A percentile compares a stretch with the other conserved stretches of the same genome.
Evolutionary conservation across 2,113 vertebrate genomes (phyloP).

Genomic region (Urocolius indicus): DNA sequence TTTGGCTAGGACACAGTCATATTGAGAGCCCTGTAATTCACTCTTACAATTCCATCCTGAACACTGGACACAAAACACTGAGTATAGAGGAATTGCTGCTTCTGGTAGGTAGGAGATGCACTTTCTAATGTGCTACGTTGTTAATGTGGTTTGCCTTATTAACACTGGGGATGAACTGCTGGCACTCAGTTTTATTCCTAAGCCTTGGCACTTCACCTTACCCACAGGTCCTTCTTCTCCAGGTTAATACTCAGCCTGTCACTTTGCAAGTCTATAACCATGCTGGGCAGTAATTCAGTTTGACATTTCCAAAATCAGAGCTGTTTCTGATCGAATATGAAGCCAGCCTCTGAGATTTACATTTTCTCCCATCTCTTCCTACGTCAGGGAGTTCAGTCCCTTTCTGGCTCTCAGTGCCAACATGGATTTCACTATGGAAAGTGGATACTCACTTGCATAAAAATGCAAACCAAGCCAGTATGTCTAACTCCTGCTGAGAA

Average conservation of each 20-base stretch:
- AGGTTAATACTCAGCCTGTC: background rate
- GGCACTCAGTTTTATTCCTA: background rate
- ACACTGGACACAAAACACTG: background rate
- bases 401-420: background rate
- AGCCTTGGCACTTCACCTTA: accelerated
- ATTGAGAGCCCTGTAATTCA: background rate
- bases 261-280: background rate
- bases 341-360: background rate
- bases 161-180: background rate
- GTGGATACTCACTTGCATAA: background rate
- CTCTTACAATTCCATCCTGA: background rate
- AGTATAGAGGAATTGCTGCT: background rate
- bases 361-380: background rate
- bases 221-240: background rate
- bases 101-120: background rate
- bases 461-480: background rate
- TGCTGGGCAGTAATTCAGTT: accelerated
- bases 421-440: background rate
- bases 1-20: accelerated
- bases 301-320: background rate
- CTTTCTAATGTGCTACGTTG: accelerated
- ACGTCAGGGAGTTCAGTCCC: too few relatives aligned
- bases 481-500: background rate
- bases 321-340: accelerated
- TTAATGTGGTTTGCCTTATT: background rate